Conservation (phyloP, 2,113 vertebrate species). For the Microtus oregoni region DNA sequence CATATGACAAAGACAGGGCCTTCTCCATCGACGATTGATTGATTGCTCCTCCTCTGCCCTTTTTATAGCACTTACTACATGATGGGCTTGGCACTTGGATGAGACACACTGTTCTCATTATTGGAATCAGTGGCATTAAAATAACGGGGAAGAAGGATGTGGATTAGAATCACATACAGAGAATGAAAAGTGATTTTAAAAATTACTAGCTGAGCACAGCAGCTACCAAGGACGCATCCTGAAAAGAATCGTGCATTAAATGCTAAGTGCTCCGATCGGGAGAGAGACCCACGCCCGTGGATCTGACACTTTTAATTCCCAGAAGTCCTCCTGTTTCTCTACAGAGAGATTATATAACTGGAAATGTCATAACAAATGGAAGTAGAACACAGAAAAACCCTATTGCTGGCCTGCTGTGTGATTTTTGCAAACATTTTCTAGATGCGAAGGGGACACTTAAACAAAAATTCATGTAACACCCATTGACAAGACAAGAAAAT, state of each 20-base stretch:
- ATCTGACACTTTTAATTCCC: slow-evolving; percentile 39
- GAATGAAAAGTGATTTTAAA: neutral
- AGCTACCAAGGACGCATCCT: neutral
- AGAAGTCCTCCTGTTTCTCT: slow-evolving; percentile 34
- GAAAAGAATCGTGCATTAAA: slow-evolving; percentile 34
- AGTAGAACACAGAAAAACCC: slow-evolving; percentile 1
- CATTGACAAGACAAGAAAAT: slow-evolving; percentile 10
- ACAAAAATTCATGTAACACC: neutral
- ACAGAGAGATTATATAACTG: slow-evolving; percentile 47
- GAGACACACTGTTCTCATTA: slow-evolving; percentile 46
- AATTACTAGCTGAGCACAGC: slow-evolving; percentile 2
- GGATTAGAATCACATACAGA: slow-evolving; percentile 54
- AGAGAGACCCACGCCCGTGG: slow-evolving; percentile 42
- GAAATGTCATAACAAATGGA: slow-evolving; percentile 35
- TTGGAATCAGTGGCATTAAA: slow-evolving; percentile 38
- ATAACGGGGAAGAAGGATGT: slow-evolving; percentile 29
- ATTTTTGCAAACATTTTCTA: slow-evolving; percentile 60
- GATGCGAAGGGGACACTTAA: neutral
- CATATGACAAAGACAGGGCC: neutral
- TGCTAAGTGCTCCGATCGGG: neutral
- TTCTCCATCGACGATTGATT: slow-evolving; percentile 18
- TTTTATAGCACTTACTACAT: slow-evolving; percentile 30
- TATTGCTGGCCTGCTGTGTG: slow-evolving; percentile 15
- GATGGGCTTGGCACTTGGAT: slow-evolving; percentile 34
- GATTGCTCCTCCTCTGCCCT: neutral